Conservation (phyloP, 2,113 vertebrate species). For the Stomatorhinus ivindoensis region DNA sequence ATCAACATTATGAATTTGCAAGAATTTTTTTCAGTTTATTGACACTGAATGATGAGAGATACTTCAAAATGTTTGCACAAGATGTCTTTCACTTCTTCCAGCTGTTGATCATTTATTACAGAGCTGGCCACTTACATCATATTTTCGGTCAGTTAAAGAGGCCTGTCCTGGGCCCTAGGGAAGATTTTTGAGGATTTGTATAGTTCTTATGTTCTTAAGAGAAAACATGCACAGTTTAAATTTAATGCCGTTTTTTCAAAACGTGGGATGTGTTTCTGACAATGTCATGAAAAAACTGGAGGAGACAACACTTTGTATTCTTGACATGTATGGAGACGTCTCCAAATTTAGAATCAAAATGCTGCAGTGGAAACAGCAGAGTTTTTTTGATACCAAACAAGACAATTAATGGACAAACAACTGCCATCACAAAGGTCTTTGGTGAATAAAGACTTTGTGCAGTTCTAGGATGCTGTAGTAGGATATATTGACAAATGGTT, state of each 20-base stretch:
- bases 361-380: not conserved
- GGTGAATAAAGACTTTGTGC: not conserved
- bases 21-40: not conserved
- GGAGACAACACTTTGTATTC: not conserved
- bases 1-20: not conserved
- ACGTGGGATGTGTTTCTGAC: not conserved
- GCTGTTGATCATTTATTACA: no score
- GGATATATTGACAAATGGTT: not conserved
- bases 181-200: not conserved
- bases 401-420: not conserved
- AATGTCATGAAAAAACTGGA: not conserved
- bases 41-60: not conserved
- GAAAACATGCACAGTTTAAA: not conserved
- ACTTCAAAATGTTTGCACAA: not conserved
- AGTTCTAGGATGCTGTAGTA: not conserved
- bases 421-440: not conserved
- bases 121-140: no score
- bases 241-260: not conserved
- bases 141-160: no score
- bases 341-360: not conserved
- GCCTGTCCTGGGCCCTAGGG: not conserved
- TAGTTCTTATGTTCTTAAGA: no score
- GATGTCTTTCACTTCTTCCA: not conserved
- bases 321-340: not conserved
- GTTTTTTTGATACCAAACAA: not conserved